Evolutionary conservation across 2,797 vertebrate species (phyloP).

Genomic region (Danionella dracula): DNA sequence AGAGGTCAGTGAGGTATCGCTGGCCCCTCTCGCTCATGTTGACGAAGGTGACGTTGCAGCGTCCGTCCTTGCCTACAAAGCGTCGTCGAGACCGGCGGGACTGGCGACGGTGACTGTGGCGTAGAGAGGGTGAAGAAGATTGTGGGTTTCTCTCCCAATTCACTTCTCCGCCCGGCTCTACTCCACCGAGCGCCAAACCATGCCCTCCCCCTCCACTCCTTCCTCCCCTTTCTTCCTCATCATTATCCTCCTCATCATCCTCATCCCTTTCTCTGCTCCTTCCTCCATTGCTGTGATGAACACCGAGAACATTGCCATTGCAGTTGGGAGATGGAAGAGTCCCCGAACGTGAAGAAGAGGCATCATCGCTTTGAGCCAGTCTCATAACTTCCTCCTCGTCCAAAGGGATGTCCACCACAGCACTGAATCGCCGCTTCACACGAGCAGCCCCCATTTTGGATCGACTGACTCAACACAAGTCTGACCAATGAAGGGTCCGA

Average conservation of each 20-base stretch:
- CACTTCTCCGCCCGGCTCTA: slow-evolving; percentile 53
- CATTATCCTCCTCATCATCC: slow-evolving; percentile 11
- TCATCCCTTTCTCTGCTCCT: slow-evolving; percentile 57
- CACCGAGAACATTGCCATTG: slow-evolving; percentile 61
- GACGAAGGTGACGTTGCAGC: slow-evolving; percentile 81
- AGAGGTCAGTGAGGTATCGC: slow-evolving; percentile 87
- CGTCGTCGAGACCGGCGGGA: slow-evolving; percentile 66
- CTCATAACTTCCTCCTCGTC: slow-evolving; percentile 78
- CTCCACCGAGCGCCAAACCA: slow-evolving; percentile 48
- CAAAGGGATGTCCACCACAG: slow-evolving; percentile 71
- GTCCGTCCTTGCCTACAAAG: slow-evolving; percentile 79
- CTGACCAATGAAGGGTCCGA: not conserved
- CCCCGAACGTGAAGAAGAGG: slow-evolving; percentile 50
- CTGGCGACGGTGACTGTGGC: slow-evolving; percentile 48
- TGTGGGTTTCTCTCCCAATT: slow-evolving; percentile 47
- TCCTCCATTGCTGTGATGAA: slow-evolving; percentile 56
- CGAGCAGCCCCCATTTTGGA: slow-evolving; percentile 70
- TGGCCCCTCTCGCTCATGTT: slow-evolving; percentile 88
- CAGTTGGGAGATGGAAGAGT: slow-evolving; percentile 53
- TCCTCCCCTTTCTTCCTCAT: slow-evolving; percentile 30
- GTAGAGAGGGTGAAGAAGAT: slow-evolving; percentile 50
- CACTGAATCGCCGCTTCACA: slow-evolving; percentile 77
- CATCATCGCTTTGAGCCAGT: slow-evolving; percentile 68
- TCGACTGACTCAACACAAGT: not conserved
- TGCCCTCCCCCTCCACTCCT: slow-evolving; percentile 41